Evolutionary conservation across 2,113 vertebrate species (phyloP).

Genomic region (Anarrhichthys ocellatus): DNA sequence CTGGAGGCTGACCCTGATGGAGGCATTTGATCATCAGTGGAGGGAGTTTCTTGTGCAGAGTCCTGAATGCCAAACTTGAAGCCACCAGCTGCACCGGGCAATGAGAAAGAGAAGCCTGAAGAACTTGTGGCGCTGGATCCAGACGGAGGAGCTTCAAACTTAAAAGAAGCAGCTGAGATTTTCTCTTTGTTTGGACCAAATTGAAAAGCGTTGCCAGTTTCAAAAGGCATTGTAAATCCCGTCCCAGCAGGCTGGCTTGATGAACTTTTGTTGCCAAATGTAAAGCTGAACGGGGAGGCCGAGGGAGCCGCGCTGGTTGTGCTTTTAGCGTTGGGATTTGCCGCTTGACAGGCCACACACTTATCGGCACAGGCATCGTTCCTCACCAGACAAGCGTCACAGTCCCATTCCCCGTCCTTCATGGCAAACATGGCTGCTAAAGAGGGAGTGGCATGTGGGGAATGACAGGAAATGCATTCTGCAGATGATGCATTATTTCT

Average conservation of each 20-base stretch:
- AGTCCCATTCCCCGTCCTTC: conserved; percentile 91
- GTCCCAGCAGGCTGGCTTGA: conserved; percentile 79
- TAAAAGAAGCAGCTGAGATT: conserved; percentile 79
- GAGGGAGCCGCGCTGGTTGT: conserved; percentile 53
- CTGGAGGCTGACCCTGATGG: conserved; percentile 74
- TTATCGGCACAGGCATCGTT: conserved; percentile 82
- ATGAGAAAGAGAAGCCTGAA: conserved; percentile 88
- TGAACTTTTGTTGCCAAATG: conserved; percentile 77
- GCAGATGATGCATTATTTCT: conserved; percentile 83
- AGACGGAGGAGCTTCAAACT: conserved; percentile 72
- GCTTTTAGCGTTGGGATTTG: conserved; percentile 83
- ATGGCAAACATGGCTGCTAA: conserved; percentile 85
- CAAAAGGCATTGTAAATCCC: conserved; percentile 85
- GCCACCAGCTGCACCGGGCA: conserved; percentile 77
- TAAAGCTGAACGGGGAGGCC: conserved; percentile 79
- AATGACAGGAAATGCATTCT: conserved; percentile 83
- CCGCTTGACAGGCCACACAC: conserved; percentile 83
- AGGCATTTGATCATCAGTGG: conserved; percentile 53
- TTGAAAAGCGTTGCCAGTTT: conserved; percentile 81
- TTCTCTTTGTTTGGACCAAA: conserved; percentile 87
- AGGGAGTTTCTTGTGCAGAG: conserved; percentile 66
- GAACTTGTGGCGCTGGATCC: conserved; percentile 80
- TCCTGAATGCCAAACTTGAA: conserved; percentile 94
- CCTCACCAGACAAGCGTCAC: conserved; percentile 82
- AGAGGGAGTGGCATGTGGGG: conserved; percentile 52